Percentiles rank a stretch among this genome's conserved stretches.
Evolutionary conservation across 2,797 vertebrate species (phyloP).

Genomic region (Melanotaenia nigrans): DNA sequence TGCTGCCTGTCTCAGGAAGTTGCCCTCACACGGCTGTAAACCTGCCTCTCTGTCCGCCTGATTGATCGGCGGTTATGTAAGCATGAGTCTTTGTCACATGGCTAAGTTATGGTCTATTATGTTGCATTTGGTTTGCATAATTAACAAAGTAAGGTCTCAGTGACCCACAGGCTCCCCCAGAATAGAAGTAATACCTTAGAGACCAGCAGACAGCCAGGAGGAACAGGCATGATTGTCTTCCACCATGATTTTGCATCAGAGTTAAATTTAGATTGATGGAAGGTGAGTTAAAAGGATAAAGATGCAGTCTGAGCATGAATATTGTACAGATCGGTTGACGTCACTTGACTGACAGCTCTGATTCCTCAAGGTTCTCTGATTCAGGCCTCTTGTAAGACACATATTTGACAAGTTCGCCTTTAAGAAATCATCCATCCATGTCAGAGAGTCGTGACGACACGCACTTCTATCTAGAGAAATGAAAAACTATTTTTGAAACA

Average conservation of each 20-base stretch:
- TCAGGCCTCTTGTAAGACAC: slow-evolving; percentile 24
- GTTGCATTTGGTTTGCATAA: slow-evolving; percentile 57
- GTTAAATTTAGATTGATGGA: slow-evolving; percentile 23
- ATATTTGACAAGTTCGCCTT: slow-evolving; percentile 64
- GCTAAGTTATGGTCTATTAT: slow-evolving; percentile 45
- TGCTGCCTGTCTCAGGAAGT: slow-evolving; percentile 14
- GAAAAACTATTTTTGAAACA: slow-evolving; percentile 73
- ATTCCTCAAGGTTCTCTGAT: slow-evolving; percentile 52
- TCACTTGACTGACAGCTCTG: slow-evolving; percentile 46
- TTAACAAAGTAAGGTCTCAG: slow-evolving; percentile 52
- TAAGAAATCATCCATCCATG: slow-evolving; percentile 73
- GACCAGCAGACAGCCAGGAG: slow-evolving; percentile 24
- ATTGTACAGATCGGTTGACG: slow-evolving; percentile 17
- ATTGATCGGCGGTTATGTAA: slow-evolving; percentile 55
- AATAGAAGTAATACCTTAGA: slow-evolving; percentile 34
- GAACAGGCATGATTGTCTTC: slow-evolving; percentile 14
- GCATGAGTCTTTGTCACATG: slow-evolving; percentile 42
- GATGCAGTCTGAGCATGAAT: slow-evolving; percentile 15
- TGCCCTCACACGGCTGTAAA: slow-evolving; percentile 20
- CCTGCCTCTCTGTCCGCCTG: slow-evolving; percentile 34
- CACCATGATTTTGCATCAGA: slow-evolving; percentile 25
- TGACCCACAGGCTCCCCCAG: slow-evolving; percentile 25
- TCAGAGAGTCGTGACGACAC: slow-evolving; percentile 71
- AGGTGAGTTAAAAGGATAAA: slow-evolving; percentile 24
- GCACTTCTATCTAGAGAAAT: slow-evolving; percentile 69